Evolutionary conservation across 2,888 invertebrate species (phyloP).

Genomic region (Pterobdella sp.): DNA sequence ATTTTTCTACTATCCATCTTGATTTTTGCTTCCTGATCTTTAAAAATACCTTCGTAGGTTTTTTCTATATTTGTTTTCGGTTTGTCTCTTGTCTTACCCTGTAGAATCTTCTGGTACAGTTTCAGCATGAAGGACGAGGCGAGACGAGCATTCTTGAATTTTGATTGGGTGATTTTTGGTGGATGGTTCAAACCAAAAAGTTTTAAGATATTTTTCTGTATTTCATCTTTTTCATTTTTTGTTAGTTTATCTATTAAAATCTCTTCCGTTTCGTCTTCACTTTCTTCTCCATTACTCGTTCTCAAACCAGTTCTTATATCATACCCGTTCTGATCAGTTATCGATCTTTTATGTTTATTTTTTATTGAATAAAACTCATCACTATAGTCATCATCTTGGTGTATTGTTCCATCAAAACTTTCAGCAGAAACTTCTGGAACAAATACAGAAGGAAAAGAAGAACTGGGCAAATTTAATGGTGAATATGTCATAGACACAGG

Average conservation of each 20-base stretch:
- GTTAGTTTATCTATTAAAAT: background rate
- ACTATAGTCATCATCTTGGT: background rate
- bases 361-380: background rate
- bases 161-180: background rate
- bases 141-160: background rate
- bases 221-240: background rate
- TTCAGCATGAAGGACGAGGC: slow-evolving; percentile 16
- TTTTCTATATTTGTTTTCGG: background rate
- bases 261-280: background rate
- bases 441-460: too few species aligned
- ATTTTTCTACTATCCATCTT: too few species aligned
- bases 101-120: background rate
- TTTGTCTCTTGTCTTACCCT: slow-evolving; percentile 55
- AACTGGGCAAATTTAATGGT: too few species aligned
- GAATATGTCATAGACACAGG: too few species aligned
- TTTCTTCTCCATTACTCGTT: background rate
- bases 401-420: background rate
- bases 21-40: too few species aligned
- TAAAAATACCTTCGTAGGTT: background rate
- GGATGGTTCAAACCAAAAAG: slow-evolving; percentile 12
- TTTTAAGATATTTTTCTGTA: slow-evolving; percentile 8
- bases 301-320: background rate
- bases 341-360: background rate
- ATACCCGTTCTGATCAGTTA: background rate
- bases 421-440: too few species aligned